Base-by-base conservation (phyloP, 2,888 invertebrate genomes). In the Parnassius mnemosyne region DNA sequence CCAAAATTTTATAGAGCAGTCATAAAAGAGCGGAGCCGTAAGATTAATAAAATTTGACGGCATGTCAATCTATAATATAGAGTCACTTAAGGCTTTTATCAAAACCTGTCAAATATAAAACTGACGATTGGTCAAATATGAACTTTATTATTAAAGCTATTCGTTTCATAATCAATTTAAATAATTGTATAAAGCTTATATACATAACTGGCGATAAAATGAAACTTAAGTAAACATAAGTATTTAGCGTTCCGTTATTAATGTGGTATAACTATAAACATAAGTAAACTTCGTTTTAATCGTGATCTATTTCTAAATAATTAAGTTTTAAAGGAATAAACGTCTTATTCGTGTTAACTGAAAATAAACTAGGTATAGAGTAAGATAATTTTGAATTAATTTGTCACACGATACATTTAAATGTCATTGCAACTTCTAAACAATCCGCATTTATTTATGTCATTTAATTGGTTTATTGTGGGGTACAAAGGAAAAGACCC, bases 1-100 rank as follows among this genome's bases (percentile, higher is more conserved):
- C 80, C 81, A 76, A 66, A 84, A 80, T 84, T 86, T 89, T 88
- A 89, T 88, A 83, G 85, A 85, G 77, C 82, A 80, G 72, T 80
- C 81, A 80, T 89, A 87, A 89, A 89, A 83, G 75, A 69, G 74
- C 78, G 75, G 76, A 75, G 78, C 77, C 74, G 70, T 11, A 72
- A 73, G 72, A 76, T 80, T 80, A 81, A 85, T 85, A 84, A 85
- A 85, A 77, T 83, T 84, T 86, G 86, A 89, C 88, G 81, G 83
- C 77, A 71, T 81, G 83, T 84, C 82, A 81, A 78, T 83, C 75
- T 70, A 71, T 79, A 80, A 80, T 80, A 79, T 73, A 72, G 64
- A 68, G 71, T 70, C 75, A 74, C 75, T 76, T 76, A 75, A 72
- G 67, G 70, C 68, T 71, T 72, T 71, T 74, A 72, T 72, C 70